Evolutionary conservation across 2,888 invertebrate species (phyloP), one percentile per base, ranked within the genome.

Genomic region (Mimumesa dahlbomi): DNA sequence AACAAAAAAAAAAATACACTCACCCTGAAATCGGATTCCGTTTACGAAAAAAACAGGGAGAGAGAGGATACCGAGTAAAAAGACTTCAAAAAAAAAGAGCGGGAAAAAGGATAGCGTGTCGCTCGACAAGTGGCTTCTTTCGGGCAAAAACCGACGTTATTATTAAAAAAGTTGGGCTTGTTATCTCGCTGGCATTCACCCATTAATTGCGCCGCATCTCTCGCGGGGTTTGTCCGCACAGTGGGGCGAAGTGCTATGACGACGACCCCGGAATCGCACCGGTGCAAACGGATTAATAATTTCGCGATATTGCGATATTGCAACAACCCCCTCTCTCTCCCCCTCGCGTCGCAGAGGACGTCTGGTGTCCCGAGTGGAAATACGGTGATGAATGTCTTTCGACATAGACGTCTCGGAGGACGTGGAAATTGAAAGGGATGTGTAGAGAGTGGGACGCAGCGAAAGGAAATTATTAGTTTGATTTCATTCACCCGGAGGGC

Each of bases 101-200:
- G 6, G 5, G 7, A 3, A 16, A 4, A 16, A 9, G 16, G 7
- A 25, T 25, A 18, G 40, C 18, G 40, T 40, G 16, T 14, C 40
- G 40, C 40, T 40, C 16, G 40, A 16, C 40, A 16, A 40, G 40
- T 29, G 31, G 56, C 50, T 57, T 42, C 59, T 57, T 42, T 49
- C 56, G 50, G 36, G 11, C 18, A 57, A 72, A 75, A 78, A 77
- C 82, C 74, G 72, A 76, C 71, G 79, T 84, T 84, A 84, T 87
- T 87, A 86, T 87, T 85, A 84, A 86, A 87, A 87, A 86, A 87
- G 86, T 87, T 85, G 80, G 75, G 81, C 81, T 82, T 83, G 82
- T 85, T 84, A 85, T 84, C 82, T 83, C 83, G 75, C 73, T 57
- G 74, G 78, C 73, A 81, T 83, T 84, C 75, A 68, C 78, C 82